phyloP scores from a whole-genome alignment of 2,888 invertebrate genomes.

The Cacoxenus indagator region DNA sequence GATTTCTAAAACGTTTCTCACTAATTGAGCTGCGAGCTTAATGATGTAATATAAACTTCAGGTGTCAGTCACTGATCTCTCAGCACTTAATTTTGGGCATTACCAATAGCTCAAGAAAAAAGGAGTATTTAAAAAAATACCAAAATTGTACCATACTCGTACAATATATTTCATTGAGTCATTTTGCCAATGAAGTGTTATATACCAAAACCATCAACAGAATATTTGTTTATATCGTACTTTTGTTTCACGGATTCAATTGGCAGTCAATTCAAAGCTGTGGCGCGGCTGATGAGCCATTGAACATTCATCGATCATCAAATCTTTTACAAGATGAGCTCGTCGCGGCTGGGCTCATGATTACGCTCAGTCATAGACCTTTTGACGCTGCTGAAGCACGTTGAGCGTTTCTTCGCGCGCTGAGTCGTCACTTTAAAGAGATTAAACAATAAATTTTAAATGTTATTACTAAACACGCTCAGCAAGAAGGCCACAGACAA shows the following conservation, averaged over 20 bases:
- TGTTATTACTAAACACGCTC: not conserved
- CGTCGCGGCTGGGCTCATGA: not conserved
- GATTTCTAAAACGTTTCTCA: too few species aligned
- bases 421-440: not conserved
- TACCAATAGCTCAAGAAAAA: not conserved
- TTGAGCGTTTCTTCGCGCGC: not conserved
- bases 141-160: not conserved
- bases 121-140: not conserved
- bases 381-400: constrained; percentile 14
- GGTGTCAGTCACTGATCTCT: constrained; percentile 14
- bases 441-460: constrained; percentile 19
- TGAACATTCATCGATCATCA: not conserved
- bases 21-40: not conserved
- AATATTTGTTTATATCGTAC: not conserved
- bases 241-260: too few species aligned
- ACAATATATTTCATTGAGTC: too few species aligned
- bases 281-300: not conserved
- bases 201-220: not conserved
- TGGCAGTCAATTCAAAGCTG: not conserved
- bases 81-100: not conserved
- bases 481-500: not conserved
- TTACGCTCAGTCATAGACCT: constrained; percentile 1
- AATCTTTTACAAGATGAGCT: not conserved
- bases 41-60: constrained; percentile 1
- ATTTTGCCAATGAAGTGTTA: too few species aligned